Evolutionary conservation across 1,140 invertebrate genomes (phyloP).

Genomic region (Neelides sp.): DNA sequence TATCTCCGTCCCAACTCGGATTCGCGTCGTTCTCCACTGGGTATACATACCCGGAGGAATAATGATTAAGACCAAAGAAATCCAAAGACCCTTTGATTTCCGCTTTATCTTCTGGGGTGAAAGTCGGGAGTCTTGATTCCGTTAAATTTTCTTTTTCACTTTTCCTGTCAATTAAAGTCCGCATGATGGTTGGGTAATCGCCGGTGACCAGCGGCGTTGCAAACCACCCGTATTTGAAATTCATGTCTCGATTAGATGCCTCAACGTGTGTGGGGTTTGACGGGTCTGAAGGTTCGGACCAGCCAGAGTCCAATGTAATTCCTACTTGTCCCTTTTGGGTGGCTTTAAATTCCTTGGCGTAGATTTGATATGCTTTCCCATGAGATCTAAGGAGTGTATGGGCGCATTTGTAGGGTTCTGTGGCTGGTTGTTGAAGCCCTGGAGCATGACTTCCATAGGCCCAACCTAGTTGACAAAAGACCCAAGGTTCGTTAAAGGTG

Average conservation of each 20-base stretch:
- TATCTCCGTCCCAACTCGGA: conserved; percentile 2
- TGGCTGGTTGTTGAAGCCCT: background rate
- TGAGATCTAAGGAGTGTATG: conserved; percentile 21
- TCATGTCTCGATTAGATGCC: conserved; percentile 17
- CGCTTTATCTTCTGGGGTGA: conserved; percentile 33
- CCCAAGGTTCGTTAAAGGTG: conserved; percentile 31
- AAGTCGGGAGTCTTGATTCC: conserved; percentile 20
- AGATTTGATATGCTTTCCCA: conserved; percentile 18
- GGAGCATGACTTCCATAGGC: conserved; percentile 20
- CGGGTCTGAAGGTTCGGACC: conserved; percentile 10
- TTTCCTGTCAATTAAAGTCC: conserved; percentile 7
- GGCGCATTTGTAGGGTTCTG: conserved; percentile 17
- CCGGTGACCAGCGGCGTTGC: conserved; percentile 14
- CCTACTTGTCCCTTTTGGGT: conserved; percentile 13
- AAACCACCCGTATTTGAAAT: conserved; percentile 17
- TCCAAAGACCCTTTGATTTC: conserved; percentile 39
- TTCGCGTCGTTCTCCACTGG: background rate
- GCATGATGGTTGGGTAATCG: conserved; percentile 35
- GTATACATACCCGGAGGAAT: conserved; percentile 6
- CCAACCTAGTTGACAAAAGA: conserved; percentile 21
- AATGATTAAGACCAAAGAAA: conserved; percentile 17
- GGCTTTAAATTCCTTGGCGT: conserved; percentile 13
- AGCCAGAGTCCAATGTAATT: conserved; percentile 8
- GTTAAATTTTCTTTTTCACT: conserved; percentile 11
- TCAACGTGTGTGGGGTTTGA: conserved; percentile 13